phyloP scores from a whole-genome alignment of 2,888 invertebrate genomes.

The Yponomeuta plumbellus region DNA sequence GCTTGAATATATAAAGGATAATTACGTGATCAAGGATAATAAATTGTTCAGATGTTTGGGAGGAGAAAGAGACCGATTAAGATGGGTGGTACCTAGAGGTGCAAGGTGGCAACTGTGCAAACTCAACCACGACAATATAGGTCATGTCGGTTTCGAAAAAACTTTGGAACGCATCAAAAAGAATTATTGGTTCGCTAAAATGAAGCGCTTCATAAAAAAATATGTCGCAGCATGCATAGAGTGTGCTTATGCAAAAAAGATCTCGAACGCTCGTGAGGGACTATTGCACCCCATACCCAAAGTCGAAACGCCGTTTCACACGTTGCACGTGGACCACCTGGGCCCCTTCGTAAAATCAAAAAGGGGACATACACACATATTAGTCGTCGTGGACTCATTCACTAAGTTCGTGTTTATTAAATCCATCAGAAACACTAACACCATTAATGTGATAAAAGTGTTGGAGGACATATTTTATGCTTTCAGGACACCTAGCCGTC shows the following conservation, averaged over 20 bases:
- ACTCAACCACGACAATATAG: conserved; percentile 41
- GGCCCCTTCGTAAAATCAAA: conserved; percentile 19
- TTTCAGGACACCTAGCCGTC: conserved; percentile 21
- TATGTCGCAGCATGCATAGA: conserved; percentile 14
- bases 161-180: conserved; percentile 18
- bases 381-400: conserved; percentile 15
- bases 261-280: conserved; percentile 34
- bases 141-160: conserved; percentile 22
- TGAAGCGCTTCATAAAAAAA: too few relatives aligned
- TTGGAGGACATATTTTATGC: conserved; percentile 23
- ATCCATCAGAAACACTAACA: conserved; percentile 21
- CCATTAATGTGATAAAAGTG: conserved; percentile 13
- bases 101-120: conserved; percentile 35
- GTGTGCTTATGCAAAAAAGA: conserved; percentile 30
- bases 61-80: conserved; percentile 21
- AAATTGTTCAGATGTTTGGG: conserved; percentile 22
- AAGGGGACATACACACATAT: conserved; percentile 1
- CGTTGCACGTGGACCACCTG: conserved; percentile 18
- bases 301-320: conserved; percentile 18
- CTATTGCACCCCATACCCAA: conserved; percentile 25
- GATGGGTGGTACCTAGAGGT: conserved; percentile 36
- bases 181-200: conserved; percentile 18
- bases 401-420: conserved; percentile 18
- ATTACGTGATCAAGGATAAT: conserved; percentile 24
- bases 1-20: conserved; percentile 23